phyloP scores from a whole-genome alignment of 2,797 vertebrate genomes.

The Gallirallus australis region DNA sequence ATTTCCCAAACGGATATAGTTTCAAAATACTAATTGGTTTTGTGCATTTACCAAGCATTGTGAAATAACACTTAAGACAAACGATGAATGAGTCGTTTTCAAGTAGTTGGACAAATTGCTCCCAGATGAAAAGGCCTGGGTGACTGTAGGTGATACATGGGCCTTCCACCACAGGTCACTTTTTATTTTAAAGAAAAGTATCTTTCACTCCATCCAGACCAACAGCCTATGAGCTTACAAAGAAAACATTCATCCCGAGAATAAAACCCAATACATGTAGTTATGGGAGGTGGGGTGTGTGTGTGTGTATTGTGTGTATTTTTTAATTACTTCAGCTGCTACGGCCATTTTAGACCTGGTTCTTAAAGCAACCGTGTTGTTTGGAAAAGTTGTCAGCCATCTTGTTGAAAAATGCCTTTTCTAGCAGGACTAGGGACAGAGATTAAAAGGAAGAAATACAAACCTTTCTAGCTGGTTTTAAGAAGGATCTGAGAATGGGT shows the following conservation, averaged over 20 bases:
- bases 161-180: neutral
- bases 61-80: neutral
- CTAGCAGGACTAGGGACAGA: neutral
- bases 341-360: neutral
- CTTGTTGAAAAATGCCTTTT: conserved; percentile 17
- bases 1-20: neutral
- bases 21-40: neutral
- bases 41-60: neutral
- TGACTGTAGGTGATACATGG: neutral
- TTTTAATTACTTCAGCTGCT: neutral
- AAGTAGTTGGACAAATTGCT: neutral
- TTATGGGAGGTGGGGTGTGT: neutral
- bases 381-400: conserved; percentile 9
- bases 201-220: neutral
- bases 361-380: neutral
- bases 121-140: neutral
- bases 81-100: neutral
- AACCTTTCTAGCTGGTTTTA: neutral
- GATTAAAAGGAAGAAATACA: neutral
- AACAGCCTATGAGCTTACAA: neutral
- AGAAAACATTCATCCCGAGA: neutral
- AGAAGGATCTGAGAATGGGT: neutral
- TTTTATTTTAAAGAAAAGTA: neutral
- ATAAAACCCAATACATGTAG: neutral
- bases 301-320: neutral